Conservation (phyloP, 2,888 invertebrate species). For the Tigriopus californicus region DNA sequence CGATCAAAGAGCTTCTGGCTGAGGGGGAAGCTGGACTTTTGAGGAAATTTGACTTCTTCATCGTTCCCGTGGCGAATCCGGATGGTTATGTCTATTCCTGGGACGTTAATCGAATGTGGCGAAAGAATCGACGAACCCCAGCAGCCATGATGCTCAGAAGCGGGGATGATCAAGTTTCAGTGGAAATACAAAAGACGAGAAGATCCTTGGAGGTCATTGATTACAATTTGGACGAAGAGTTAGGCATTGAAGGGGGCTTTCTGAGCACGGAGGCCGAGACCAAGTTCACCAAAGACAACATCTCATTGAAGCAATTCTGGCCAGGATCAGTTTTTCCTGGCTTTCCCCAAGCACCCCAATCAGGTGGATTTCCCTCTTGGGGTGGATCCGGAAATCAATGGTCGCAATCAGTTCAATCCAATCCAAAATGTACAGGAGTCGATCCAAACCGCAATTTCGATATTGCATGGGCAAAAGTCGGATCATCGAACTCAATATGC, state of each 20-base stretch:
- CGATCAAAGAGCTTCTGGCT: constrained; percentile 18
- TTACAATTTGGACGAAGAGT: neutral
- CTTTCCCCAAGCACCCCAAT: too few relatives aligned
- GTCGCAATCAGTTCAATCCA: constrained; percentile 12
- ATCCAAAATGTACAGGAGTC: constrained; percentile 23
- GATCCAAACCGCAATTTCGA: constrained; percentile 29
- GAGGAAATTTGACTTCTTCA: constrained; percentile 47
- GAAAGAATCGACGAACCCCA: constrained; percentile 27
- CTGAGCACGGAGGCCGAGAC: too few relatives aligned
- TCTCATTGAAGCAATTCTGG: neutral
- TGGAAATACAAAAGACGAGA: too few relatives aligned
- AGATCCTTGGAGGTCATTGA: neutral
- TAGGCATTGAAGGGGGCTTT: too few relatives aligned
- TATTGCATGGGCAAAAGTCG: constrained; percentile 28
- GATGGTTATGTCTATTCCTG: constrained; percentile 78
- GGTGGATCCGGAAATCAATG: too few relatives aligned
- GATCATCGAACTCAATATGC: constrained; percentile 28
- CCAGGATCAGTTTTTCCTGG: neutral
- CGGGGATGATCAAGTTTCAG: too few relatives aligned
- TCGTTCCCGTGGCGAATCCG: constrained; percentile 55
- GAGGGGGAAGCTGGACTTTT: constrained; percentile 30
- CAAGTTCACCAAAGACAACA: too few relatives aligned
- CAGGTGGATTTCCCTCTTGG: too few relatives aligned
- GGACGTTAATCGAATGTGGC: constrained; percentile 57
- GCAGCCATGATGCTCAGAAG: too few relatives aligned